Evolutionary conservation across 2,113 vertebrate species (phyloP).

Genomic region (Pseudonaja textilis): DNA sequence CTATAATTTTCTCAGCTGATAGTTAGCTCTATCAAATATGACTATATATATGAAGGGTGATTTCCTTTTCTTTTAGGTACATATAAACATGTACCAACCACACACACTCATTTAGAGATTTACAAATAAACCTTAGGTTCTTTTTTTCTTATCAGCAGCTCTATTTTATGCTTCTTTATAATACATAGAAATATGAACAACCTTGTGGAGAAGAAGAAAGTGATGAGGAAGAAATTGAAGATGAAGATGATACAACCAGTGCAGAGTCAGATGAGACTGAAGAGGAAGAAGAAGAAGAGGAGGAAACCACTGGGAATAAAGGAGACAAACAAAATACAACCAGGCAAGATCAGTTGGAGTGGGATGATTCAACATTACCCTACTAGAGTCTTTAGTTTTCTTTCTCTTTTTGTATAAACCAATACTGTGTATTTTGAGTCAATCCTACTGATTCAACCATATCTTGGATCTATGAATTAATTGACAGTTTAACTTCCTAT

Average conservation of each 20-base stretch:
- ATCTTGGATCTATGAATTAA: conserved; percentile 57
- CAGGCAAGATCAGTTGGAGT: conserved; percentile 84
- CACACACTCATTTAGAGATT: background rate
- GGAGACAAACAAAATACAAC: conserved; percentile 67
- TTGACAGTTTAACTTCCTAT: conserved; percentile 64
- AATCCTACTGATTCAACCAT: conserved; percentile 44
- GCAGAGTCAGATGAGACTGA: conserved; percentile 90
- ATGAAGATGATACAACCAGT: conserved; percentile 85
- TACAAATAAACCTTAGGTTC: background rate
- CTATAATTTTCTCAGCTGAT: background rate
- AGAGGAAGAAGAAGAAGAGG: conserved; percentile 81
- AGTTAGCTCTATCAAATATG: background rate
- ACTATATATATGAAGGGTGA: background rate
- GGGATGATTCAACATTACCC: conserved; percentile 84
- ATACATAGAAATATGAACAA: conserved; percentile 80
- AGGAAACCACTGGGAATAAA: conserved; percentile 70
- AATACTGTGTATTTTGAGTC: conserved; percentile 60
- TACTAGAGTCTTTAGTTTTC: conserved; percentile 71
- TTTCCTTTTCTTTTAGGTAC: background rate
- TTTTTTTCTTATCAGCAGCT: background rate
- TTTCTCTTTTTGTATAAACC: conserved; percentile 71
- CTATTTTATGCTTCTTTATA: conserved; percentile 33
- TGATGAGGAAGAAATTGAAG: conserved; percentile 81
- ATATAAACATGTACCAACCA: background rate
- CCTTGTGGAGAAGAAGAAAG: conserved; percentile 79